Base-by-base conservation (phyloP, 2,888 invertebrate species). In the Antitype chi region DNA sequence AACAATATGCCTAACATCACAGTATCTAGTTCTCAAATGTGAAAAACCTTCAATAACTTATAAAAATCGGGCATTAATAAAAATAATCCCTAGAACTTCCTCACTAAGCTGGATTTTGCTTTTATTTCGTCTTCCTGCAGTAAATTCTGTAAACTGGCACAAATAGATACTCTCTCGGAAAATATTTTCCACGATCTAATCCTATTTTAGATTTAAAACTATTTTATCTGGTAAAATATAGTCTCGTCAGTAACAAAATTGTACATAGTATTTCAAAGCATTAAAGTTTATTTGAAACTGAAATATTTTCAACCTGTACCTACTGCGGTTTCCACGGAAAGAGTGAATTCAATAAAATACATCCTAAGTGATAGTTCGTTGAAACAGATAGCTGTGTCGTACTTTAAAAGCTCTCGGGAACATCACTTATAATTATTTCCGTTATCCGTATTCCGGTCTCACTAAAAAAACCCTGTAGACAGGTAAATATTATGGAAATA, bases 91-190 rank as follows among this genome's bases (percentile, higher is more conserved):
- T 28, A 11, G 7, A 47, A 71, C 28, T 59, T 70, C 11, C 20
- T n/a, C 55, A 64, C 28, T 63, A 68, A 82, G 63, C 77, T 53
- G 59, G 76, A 60, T 60, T 68, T 28, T 15, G 11, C 52, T 66
- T 67, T 62, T 25, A 75, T 55, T 60, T 57, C 38, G 28, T 25
- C 52, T 70, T 68, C 53, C 57, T 49, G 0, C 23, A 47, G 38
- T 32, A 72, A 72, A 69, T 67, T 77, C 59, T 13, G 32, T 60
- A 70, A 59, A 32, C 59, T 38, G 15, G 15, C 38, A 64, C 53
- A 69, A 81, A 47, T 55, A 63, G 4, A 53, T 64, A 43, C 20
- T 25, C 9, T 47, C 47, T 13, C 53, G 55, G 43, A 70, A 53
- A 70, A 70, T 32, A 70, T 59, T 70, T 70, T 49, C 28, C 32